A percentile compares a stretch with the other conserved stretches of the same genome.
Evolutionary conservation across 2,797 vertebrate genomes (phyloP).

Genomic region (Phalloptychus januarius): DNA sequence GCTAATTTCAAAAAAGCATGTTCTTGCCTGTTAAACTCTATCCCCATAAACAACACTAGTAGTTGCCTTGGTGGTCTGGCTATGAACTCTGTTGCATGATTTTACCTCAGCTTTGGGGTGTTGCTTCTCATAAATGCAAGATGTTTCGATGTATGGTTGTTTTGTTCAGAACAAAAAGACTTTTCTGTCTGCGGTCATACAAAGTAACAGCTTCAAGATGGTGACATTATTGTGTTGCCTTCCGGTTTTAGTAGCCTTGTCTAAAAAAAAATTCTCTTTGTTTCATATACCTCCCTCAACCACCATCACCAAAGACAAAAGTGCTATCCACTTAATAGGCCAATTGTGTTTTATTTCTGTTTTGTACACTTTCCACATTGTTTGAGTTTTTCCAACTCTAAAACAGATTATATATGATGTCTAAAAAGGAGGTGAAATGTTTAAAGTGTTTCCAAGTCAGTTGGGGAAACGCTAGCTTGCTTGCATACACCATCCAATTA

Average conservation of each 20-base stretch:
- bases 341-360: not conserved
- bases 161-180: not conserved
- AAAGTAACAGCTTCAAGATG: not conserved
- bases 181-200: not conserved
- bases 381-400: not conserved
- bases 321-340: not conserved
- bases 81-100: not conserved
- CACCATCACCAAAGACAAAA: not conserved
- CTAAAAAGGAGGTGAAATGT: constrained; percentile 24
- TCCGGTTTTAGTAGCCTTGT: not conserved
- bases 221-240: not conserved
- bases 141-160: not conserved
- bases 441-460: constrained; percentile 51
- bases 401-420: not conserved
- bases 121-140: not conserved
- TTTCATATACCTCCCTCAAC: not conserved
- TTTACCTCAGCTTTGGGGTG: not conserved
- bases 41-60: not conserved
- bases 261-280: not conserved
- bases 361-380: not conserved
- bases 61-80: not conserved
- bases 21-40: not conserved
- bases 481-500: constrained; percentile 74
- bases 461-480: constrained; percentile 56
- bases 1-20: not conserved